phyloP scores from a whole-genome alignment of 2,797 vertebrate species.

The Diceros bicornis region DNA sequence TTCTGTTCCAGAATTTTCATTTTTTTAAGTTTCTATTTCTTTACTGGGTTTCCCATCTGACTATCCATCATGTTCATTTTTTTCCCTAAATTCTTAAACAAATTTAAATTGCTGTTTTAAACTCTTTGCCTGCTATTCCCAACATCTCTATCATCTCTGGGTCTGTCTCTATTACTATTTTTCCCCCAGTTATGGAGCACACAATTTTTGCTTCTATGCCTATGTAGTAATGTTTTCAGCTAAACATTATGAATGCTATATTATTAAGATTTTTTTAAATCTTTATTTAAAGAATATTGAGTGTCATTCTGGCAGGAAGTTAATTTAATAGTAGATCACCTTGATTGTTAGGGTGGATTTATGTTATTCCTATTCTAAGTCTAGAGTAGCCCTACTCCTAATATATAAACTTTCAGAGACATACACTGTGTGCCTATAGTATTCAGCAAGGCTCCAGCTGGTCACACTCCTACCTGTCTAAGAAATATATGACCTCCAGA shows the following conservation, averaged over 20 bases:
- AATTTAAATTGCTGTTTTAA: not conserved
- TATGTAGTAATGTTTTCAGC: not conserved
- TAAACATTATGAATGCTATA: not conserved
- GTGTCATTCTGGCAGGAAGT: not conserved
- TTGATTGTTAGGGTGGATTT: not conserved
- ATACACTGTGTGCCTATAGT: not conserved
- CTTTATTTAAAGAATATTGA: not conserved
- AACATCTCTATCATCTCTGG: not conserved
- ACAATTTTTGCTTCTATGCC: not conserved
- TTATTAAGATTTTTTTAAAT: not conserved
- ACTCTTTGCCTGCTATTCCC: not conserved
- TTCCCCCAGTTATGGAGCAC: not conserved
- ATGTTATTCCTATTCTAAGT: not conserved
- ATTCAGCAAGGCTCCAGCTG: not conserved
- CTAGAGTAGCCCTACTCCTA: not conserved
- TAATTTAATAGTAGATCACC: not conserved
- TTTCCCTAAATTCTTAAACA: slow-evolving; percentile 48
- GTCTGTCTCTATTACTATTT: not conserved
- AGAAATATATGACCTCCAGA: not conserved
- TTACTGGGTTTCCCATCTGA: not conserved
- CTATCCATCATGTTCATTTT: not conserved
- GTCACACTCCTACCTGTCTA: not conserved
- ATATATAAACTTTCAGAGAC: not conserved
- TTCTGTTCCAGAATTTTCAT: not conserved
- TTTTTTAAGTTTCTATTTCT: slow-evolving; percentile 18